Conservation (phyloP, 2,797 vertebrate species). For the Perdix hodgsoniae region DNA sequence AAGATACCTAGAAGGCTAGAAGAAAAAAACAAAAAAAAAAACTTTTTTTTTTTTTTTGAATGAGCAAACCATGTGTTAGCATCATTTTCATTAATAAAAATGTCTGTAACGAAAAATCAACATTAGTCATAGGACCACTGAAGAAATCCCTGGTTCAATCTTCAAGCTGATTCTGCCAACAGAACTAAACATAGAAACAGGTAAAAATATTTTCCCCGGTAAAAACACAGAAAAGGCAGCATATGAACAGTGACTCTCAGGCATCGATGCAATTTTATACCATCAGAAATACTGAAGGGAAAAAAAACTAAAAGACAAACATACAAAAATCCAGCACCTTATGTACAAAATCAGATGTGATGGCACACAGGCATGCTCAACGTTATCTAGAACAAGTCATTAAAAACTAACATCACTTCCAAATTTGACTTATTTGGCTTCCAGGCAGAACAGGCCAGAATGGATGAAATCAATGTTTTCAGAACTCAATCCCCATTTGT, state of each 20-base stretch:
- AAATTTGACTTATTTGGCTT: slow-evolving; percentile 2
- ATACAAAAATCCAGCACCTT: accelerated
- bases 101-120: not conserved
- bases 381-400: not conserved
- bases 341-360: not conserved
- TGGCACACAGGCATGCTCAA: not conserved
- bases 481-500: slow-evolving; percentile 1
- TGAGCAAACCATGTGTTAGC: not conserved
- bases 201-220: not conserved
- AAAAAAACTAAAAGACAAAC: not conserved
- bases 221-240: not conserved
- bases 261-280: not conserved
- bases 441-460: not conserved
- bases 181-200: not conserved
- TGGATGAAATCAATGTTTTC: slow-evolving; percentile 14
- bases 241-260: not conserved
- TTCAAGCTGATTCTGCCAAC: not conserved
- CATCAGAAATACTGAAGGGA: not conserved
- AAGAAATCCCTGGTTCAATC: slow-evolving; percentile 15
- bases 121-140: not conserved
- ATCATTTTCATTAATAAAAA: not conserved
- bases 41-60: not conserved
- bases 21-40: too few species aligned
- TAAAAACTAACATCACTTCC: not conserved
- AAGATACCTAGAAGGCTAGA: not conserved